These are phyloP conservation scores for Mesochorus sp. DNA, from an alignment of 2,888 invertebrate species.

Conservation along the genomic window DNA sequence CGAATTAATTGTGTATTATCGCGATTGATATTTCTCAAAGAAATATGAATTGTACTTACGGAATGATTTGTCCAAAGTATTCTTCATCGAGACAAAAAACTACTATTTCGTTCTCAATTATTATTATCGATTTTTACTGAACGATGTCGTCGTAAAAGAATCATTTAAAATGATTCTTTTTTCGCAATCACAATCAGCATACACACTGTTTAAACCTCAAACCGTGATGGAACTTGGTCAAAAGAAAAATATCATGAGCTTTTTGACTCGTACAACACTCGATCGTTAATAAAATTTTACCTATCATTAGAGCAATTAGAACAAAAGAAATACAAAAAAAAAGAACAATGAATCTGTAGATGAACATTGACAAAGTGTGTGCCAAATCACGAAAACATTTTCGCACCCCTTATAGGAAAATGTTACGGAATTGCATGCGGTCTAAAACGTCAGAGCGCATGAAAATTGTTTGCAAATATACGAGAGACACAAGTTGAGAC, in stretches of 20 bases:
- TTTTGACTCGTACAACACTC: not conserved
- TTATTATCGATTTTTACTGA: not conserved
- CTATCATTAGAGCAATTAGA: not conserved
- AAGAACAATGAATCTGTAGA: not conserved
- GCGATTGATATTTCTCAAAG: not conserved
- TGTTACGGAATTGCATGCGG: conserved; percentile 24
- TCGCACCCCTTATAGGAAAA: conserved; percentile 19
- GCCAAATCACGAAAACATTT: conserved; percentile 45
- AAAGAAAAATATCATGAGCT: conserved; percentile 10
- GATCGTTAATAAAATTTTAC: not conserved
- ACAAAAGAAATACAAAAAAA: conserved; percentile 13
- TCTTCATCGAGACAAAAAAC: not conserved
- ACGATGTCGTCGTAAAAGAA: not conserved
- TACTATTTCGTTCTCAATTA: not conserved
- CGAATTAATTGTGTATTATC: not conserved
- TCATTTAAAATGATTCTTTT: not conserved
- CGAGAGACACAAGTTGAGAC: conserved; percentile 47
- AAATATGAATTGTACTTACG: not conserved
- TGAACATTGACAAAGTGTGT: conserved; percentile 29
- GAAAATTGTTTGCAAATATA: conserved; percentile 11
- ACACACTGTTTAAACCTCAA: not conserved
- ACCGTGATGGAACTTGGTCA: not conserved
- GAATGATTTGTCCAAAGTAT: not conserved
- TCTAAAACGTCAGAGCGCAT: conserved; percentile 14
- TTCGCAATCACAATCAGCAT: not conserved